These are phyloP conservation scores for Peromyscus aztecus DNA, from an alignment of 2,797 vertebrate genomes.

Conservation along the genomic window DNA sequence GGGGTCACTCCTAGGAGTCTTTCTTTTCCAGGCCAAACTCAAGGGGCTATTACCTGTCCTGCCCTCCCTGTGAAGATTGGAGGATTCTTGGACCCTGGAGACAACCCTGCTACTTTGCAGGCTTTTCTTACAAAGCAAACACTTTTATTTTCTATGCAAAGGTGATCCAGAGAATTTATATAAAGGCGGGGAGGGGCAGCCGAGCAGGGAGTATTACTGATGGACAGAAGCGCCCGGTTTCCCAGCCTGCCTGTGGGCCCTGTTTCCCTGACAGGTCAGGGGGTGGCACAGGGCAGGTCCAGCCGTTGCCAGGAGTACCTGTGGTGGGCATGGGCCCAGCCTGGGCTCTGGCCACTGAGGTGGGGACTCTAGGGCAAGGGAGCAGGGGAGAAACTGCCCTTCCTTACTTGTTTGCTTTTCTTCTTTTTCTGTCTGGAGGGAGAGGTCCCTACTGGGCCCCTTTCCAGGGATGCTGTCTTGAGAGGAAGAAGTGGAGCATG, in stretches of 20 bases:
- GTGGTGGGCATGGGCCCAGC: background rate
- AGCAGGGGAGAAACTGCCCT: slow-evolving; percentile 74
- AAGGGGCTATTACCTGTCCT: background rate
- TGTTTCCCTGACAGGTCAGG: background rate
- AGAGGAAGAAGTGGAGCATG: slow-evolving; percentile 68
- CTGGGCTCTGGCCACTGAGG: slow-evolving; percentile 38
- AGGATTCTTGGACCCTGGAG: background rate
- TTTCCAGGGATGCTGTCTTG: slow-evolving; percentile 64
- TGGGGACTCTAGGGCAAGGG: slow-evolving; percentile 29
- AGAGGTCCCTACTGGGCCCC: slow-evolving; percentile 74
- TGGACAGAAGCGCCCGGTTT: background rate
- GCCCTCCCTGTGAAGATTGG: background rate
- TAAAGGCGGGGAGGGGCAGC: slow-evolving; percentile 69
- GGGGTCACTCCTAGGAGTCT: background rate
- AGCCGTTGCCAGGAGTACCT: background rate
- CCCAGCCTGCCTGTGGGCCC: background rate
- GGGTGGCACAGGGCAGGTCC: background rate
- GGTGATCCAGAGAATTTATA: slow-evolving; percentile 83
- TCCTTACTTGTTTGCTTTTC: slow-evolving; percentile 63
- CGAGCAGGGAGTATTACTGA: slow-evolving; percentile 46
- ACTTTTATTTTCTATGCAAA: slow-evolving; percentile 85
- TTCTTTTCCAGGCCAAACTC: slow-evolving; percentile 48
- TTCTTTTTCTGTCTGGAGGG: slow-evolving; percentile 48
- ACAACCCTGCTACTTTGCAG: slow-evolving; percentile 63
- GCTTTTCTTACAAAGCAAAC: slow-evolving; percentile 85